phyloP scores from a whole-genome alignment of 2,113 vertebrate species.

The Saccopteryx leptura region DNA sequence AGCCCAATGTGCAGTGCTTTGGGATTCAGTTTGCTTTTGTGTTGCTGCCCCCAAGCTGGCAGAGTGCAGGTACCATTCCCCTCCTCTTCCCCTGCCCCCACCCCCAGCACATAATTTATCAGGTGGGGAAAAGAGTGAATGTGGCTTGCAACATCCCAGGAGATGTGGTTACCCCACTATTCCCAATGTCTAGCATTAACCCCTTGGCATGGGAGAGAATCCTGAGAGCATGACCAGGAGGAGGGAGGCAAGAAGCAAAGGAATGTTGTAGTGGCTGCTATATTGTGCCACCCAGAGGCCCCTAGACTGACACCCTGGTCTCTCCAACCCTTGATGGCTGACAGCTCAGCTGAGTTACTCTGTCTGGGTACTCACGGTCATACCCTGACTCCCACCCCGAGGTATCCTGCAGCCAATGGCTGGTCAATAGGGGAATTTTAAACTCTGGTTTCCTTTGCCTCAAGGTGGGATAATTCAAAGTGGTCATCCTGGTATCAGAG shows the following conservation, averaged over 20 bases:
- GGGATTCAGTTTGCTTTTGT: constrained; percentile 24
- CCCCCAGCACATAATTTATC: neutral
- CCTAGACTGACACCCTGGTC: neutral
- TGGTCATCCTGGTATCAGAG: neutral
- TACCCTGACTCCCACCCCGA: neutral
- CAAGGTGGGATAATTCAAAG: neutral
- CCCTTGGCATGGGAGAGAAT: neutral
- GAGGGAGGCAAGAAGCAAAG: neutral
- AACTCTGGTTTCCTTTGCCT: neutral
- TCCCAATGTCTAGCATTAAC: neutral
- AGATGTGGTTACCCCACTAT: neutral
- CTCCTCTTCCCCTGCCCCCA: neutral
- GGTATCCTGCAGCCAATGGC: neutral
- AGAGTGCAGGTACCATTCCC: neutral
- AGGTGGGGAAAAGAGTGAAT: neutral
- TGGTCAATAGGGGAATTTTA: neutral
- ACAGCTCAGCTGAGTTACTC: neutral
- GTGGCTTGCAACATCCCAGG: neutral
- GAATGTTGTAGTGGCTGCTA: neutral
- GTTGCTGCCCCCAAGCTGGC: neutral
- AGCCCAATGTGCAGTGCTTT: neutral
- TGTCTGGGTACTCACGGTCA: neutral
- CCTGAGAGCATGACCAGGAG: neutral
- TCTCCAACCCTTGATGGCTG: neutral
- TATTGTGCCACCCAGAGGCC: neutral